Percentiles rank a stretch among this genome's conserved stretches.
phyloP scores from a whole-genome alignment of 2,797 vertebrate species.

The Gambelia wislizenii region DNA sequence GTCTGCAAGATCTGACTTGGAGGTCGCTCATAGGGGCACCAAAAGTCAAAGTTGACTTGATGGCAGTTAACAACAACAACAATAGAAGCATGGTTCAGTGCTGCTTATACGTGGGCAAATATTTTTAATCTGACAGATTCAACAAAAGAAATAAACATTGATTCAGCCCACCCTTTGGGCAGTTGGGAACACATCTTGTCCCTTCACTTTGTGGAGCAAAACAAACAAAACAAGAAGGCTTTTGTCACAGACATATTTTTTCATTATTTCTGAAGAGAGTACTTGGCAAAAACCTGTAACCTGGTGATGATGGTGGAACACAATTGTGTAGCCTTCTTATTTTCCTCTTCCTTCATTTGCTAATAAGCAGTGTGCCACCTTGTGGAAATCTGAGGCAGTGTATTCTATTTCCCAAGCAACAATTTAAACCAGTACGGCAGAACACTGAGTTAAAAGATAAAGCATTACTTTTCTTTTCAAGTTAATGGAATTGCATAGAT shows the following conservation, averaged over 20 bases:
- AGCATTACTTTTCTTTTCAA: neutral
- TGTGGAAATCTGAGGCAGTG: constrained; percentile 64
- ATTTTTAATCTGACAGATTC: neutral
- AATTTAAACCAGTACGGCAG: accelerated
- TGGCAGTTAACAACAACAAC: too few relatives aligned
- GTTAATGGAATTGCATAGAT: neutral
- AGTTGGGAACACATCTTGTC: neutral
- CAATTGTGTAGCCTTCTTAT: neutral
- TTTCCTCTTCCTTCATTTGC: neutral
- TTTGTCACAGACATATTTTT: neutral
- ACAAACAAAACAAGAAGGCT: neutral
- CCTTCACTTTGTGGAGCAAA: too few relatives aligned
- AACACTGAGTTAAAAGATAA: neutral
- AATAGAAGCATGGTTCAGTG: too few relatives aligned
- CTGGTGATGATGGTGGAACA: neutral
- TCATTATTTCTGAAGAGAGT: neutral
- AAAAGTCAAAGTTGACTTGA: too few relatives aligned
- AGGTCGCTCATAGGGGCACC: too few relatives aligned
- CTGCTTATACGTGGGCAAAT: neutral
- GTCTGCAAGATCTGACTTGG: too few relatives aligned
- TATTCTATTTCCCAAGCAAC: constrained; percentile 22
- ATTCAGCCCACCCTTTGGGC: neutral
- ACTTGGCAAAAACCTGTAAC: neutral
- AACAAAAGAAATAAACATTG: neutral
- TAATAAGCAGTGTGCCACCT: constrained; percentile 69